Evolutionary conservation across 2,797 vertebrate genomes (phyloP).

Genomic region (Crocodylus rhombifer): DNA sequence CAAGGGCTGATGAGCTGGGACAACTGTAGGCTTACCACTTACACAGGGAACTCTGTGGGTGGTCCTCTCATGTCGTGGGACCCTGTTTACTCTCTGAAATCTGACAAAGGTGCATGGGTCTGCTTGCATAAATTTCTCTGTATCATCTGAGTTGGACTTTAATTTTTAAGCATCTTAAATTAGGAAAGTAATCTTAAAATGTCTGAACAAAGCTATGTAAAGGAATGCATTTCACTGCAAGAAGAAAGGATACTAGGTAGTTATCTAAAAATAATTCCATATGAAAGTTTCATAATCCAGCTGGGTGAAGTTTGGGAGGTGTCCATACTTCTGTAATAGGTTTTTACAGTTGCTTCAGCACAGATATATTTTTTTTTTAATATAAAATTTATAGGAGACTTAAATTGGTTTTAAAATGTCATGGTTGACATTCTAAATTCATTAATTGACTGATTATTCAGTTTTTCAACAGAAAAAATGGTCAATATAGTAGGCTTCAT

Average conservation of each 20-base stretch:
- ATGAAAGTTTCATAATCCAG: background rate
- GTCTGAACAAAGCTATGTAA: background rate
- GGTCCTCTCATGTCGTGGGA: background rate
- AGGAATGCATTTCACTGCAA: background rate
- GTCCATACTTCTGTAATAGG: background rate
- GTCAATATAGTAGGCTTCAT: background rate
- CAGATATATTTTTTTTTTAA: background rate
- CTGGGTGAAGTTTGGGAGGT: background rate
- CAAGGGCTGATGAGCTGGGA: background rate
- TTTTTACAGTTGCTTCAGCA: background rate
- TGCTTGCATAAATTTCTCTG: background rate
- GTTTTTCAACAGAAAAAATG: background rate
- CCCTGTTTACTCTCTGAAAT: background rate
- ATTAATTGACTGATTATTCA: background rate
- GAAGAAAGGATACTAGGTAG: background rate
- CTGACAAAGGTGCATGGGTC: background rate
- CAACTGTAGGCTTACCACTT: background rate
- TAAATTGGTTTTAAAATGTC: background rate
- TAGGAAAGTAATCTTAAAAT: background rate
- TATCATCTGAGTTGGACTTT: background rate
- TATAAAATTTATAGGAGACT: background rate
- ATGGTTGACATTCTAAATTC: background rate
- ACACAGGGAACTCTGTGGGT: background rate
- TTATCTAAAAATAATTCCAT: background rate
- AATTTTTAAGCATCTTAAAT: background rate